These are phyloP conservation scores for Drosophila atripex DNA, from an alignment of 2,888 invertebrate species.

Conservation along the genomic window DNA sequence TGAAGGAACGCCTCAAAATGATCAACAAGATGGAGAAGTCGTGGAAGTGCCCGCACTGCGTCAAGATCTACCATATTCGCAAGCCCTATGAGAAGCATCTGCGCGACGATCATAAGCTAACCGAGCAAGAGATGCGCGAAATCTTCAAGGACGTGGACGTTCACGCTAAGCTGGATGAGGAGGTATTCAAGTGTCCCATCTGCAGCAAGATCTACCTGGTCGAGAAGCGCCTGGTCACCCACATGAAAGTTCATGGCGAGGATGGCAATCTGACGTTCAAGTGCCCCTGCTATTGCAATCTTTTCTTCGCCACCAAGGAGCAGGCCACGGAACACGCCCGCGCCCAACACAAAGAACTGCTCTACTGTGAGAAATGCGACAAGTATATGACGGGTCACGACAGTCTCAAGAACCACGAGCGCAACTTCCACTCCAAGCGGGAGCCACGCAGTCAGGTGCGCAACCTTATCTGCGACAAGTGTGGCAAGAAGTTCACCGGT, in stretches of 20 bases:
- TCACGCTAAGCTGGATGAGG: slow-evolving; percentile 67
- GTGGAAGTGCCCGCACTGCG: slow-evolving; percentile 81
- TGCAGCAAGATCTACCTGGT: slow-evolving; percentile 82
- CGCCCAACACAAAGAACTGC: slow-evolving; percentile 81
- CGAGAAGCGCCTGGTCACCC: slow-evolving; percentile 77
- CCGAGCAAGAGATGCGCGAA: slow-evolving; percentile 73
- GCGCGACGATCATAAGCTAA: slow-evolving; percentile 75
- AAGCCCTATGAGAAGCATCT: slow-evolving; percentile 82
- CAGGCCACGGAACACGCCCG: slow-evolving; percentile 83
- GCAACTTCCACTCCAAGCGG: slow-evolving; percentile 72
- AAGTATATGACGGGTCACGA: slow-evolving; percentile 84
- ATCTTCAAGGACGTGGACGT: slow-evolving; percentile 75
- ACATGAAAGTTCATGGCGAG: slow-evolving; percentile 80
- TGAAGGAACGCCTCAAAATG: slow-evolving; percentile 78
- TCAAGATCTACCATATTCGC: slow-evolving; percentile 82
- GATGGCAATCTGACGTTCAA: slow-evolving; percentile 82
- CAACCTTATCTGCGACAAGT: slow-evolving; percentile 82
- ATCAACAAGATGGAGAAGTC: slow-evolving; percentile 77
- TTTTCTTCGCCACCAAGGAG: slow-evolving; percentile 82
- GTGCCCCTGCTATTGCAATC: slow-evolving; percentile 84
- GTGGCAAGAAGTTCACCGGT: slow-evolving; percentile 82
- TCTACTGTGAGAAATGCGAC: slow-evolving; percentile 84
- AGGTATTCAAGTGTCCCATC: slow-evolving; percentile 80
- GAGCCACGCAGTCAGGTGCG: slow-evolving; percentile 75
- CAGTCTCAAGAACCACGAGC: slow-evolving; percentile 83